Evolutionary conservation across 2,797 vertebrate species (phyloP), one percentile per base, ranked within the genome.

Genomic region (Poeciliopsis paucimaculata): DNA sequence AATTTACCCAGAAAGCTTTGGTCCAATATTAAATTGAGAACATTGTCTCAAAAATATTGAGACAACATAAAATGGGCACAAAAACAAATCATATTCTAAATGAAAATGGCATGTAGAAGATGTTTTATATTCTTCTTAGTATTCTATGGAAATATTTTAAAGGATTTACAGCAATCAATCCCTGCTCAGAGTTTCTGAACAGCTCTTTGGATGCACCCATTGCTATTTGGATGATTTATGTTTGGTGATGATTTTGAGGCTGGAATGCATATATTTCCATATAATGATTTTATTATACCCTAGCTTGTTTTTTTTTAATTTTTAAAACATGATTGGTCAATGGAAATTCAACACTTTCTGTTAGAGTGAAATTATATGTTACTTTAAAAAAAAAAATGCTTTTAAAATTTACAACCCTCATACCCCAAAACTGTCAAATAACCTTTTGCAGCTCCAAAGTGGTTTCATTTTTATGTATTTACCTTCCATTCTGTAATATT

Each of bases 401-500:
- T 57, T 57, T 15, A 28, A 57, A 28, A 57, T 28, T 28, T 13
- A 5, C 1, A 5, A 60, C 5, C 7, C 39, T 1, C 39, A 28
- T 13, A 46, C 5, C 45, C 4, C 1, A 41, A 9, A 39, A 11
- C 18, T 26, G 18, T 41, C 36, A 66, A 51, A 23, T 51, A 23
- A 41, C 11, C 20, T 23, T 41, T 39, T 39, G 18, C 64, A 39
- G 34, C 15, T 9, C 36, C 20, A 23, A 66, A 66, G 36, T 20
- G 64, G 26, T 68, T 73, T 72, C 0, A 9, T 70, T 75, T 51
- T 60, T 77, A 80, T 43, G 76, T n/a, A 43, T 8, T 43, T 55
- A 66, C 71, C 60, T 73, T 43, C 31, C 28, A 31, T 31, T 64
- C 20, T 51, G 8, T 73, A 46, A 20, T 26, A 73, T 79, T 82